Evolutionary conservation across 2,797 vertebrate species (phyloP).

Genomic region (Girardinus metallicus): DNA sequence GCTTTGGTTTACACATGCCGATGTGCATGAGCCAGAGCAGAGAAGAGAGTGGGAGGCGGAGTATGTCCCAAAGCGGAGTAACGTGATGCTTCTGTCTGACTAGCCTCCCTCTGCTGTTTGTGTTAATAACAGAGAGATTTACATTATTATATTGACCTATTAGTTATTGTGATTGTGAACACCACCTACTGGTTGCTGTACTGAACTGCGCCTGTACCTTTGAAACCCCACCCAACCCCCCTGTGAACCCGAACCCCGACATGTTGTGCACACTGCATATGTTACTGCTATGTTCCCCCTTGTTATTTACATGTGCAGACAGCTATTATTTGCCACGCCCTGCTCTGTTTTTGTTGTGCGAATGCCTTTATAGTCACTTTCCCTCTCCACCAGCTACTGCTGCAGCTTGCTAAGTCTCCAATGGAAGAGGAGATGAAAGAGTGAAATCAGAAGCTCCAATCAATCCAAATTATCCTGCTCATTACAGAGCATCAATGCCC

Average conservation of each 20-base stretch:
- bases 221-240: neutral
- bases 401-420: constrained; percentile 43
- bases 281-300: constrained; percentile 57
- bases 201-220: constrained; percentile 68
- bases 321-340: constrained; percentile 49
- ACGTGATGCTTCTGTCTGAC: constrained; percentile 70
- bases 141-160: constrained; percentile 73
- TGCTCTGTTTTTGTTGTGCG: constrained; percentile 35
- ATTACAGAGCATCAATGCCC: constrained; percentile 62
- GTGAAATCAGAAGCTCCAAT: constrained; percentile 69
- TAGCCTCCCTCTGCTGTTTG: constrained; percentile 68
- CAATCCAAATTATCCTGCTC: constrained; percentile 62
- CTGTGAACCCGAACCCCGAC: constrained; percentile 26
- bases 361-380: constrained; percentile 41
- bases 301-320: constrained; percentile 62
- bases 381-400: constrained; percentile 33
- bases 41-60: constrained; percentile 38
- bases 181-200: constrained; percentile 69
- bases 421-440: constrained; percentile 59
- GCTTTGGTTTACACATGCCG: constrained; percentile 56
- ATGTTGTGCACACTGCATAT: constrained; percentile 65
- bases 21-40: constrained; percentile 62
- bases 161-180: constrained; percentile 78
- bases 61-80: constrained; percentile 58
- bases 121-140: constrained; percentile 77